These are phyloP conservation scores for Acrossocheilus fasciatus DNA, from an alignment of 2,797 vertebrate genomes.

Conservation along the genomic window DNA sequence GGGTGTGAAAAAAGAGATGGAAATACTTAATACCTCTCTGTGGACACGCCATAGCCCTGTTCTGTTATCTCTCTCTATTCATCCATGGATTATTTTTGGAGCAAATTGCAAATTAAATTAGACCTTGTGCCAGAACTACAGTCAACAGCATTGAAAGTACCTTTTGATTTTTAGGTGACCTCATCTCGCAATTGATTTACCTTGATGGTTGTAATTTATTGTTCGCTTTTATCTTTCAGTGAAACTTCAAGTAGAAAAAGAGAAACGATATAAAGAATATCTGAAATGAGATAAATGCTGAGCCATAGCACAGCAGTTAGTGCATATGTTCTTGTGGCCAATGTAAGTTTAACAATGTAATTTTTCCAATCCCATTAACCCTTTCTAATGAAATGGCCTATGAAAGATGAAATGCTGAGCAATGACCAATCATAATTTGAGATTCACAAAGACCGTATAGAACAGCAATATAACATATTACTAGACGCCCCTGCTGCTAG, in stretches of 20 bases:
- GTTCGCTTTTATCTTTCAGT: background rate
- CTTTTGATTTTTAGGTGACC: slow-evolving; percentile 27
- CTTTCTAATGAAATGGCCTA: background rate
- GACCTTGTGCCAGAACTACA: slow-evolving; percentile 26
- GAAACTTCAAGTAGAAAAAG: background rate
- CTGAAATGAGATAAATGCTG: background rate
- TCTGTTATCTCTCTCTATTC: slow-evolving; percentile 47
- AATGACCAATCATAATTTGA: background rate
- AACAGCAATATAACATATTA: background rate
- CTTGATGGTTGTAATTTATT: slow-evolving; percentile 11
- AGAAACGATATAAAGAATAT: background rate
- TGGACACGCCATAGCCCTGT: slow-evolving; percentile 29
- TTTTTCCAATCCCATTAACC: background rate
- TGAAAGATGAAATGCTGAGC: background rate
- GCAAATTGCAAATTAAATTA: slow-evolving; percentile 39
- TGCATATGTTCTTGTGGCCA: background rate
- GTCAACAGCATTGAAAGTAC: slow-evolving; percentile 25
- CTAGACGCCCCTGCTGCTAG: background rate
- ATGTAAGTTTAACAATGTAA: background rate
- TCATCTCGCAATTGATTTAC: slow-evolving; percentile 15
- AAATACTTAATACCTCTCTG: slow-evolving; percentile 29
- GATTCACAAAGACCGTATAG: background rate
- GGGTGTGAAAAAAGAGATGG: background rate
- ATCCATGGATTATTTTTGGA: slow-evolving; percentile 47
- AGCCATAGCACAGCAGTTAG: background rate